Base-by-base conservation (phyloP, 2,888 invertebrate genomes). In the Pollenia labialis region DNA sequence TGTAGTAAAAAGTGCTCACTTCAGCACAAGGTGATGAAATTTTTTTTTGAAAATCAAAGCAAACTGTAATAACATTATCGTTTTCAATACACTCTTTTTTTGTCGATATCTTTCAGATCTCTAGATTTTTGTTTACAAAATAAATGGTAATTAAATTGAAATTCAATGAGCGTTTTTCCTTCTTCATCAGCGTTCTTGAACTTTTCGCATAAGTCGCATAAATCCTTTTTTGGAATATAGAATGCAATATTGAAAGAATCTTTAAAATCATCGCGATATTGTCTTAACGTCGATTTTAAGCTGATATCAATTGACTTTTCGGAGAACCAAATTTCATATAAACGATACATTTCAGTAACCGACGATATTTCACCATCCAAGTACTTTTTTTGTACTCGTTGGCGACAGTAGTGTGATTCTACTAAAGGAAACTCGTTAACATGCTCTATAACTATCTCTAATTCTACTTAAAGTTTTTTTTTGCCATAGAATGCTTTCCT, bases 41-140 rank as follows among this genome's bases (percentile, higher is more conserved):
- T 62, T 44, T 71, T 75, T 81, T 81, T 74, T 81, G 72, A 75
- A 81, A 81, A 81, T 81, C 74, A 68, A 68, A 81, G 74, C 66
- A 64, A 58, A 58, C 68, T 56, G 74, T 81, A 74, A 58, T 50
- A 52, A 75, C 75, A 74, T 64, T 74, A 66, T 60, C 48, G 18
- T 81, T 81, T 56, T 72, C 54, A 60, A 71, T 60, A 71, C 62
- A 62, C 44, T 62, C 62, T 44, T 44, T 62, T 62, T 62, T 62
- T 62, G 62, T 62, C 62, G 62, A 42, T 62, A 58, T 80, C 40
- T 62, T 80, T 69, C 54, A 79, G 48, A 60, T 81, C 62, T 74
- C 50, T n/a, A n/a, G n/a, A n/a, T n/a, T n/a, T n/a, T n/a, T n/a
- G n/a, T n/a, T n/a, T n/a, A n/a, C n/a, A n/a, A n/a, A n/a, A n/a